phyloP scores from a whole-genome alignment of 1,140 invertebrate species.

The Dendroctonus ponderosae region DNA sequence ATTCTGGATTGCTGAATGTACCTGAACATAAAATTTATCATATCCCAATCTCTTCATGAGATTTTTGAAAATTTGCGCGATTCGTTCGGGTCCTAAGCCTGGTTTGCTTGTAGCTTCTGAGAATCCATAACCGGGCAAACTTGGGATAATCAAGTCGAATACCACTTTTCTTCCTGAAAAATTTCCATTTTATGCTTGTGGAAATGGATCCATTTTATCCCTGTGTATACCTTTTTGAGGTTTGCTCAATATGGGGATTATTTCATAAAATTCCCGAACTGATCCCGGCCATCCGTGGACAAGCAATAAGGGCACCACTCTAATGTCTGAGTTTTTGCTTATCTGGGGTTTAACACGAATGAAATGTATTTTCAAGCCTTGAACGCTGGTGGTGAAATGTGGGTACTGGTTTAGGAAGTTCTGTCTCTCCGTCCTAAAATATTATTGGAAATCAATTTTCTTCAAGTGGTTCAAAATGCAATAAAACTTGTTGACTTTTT shows the following conservation, averaged over 20 bases:
- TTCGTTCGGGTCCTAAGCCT: slow-evolving; percentile 63
- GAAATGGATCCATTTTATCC: no score
- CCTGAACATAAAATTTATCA: slow-evolving; percentile 70
- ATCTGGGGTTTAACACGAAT: slow-evolving; percentile 59
- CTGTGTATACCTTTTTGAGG: slow-evolving; percentile 53
- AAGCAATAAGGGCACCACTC: slow-evolving; percentile 63
- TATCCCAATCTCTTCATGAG: slow-evolving; percentile 81
- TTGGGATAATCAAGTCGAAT: slow-evolving; percentile 78
- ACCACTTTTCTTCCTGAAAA: slow-evolving; percentile 54
- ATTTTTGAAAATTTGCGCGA: slow-evolving; percentile 75
- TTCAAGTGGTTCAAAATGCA: no score
- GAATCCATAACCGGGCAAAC: slow-evolving; percentile 70
- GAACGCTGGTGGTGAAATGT: slow-evolving; percentile 63
- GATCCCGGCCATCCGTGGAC: slow-evolving; percentile 93
- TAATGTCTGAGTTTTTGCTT: slow-evolving; percentile 32
- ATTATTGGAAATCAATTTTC: slow-evolving; percentile 46
- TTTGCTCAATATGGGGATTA: slow-evolving; percentile 70
- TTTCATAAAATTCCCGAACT: slow-evolving; percentile 80
- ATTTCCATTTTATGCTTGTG: slow-evolving; percentile 7
- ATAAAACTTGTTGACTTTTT: no score
- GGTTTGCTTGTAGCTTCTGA: slow-evolving; percentile 67
- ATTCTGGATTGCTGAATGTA: neutral
- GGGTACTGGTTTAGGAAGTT: slow-evolving; percentile 67
- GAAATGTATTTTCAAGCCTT: slow-evolving; percentile 67
- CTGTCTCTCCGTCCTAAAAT: slow-evolving; percentile 59